Base-by-base conservation (phyloP, 2,797 vertebrate genomes). In the Delichon dasypus region DNA sequence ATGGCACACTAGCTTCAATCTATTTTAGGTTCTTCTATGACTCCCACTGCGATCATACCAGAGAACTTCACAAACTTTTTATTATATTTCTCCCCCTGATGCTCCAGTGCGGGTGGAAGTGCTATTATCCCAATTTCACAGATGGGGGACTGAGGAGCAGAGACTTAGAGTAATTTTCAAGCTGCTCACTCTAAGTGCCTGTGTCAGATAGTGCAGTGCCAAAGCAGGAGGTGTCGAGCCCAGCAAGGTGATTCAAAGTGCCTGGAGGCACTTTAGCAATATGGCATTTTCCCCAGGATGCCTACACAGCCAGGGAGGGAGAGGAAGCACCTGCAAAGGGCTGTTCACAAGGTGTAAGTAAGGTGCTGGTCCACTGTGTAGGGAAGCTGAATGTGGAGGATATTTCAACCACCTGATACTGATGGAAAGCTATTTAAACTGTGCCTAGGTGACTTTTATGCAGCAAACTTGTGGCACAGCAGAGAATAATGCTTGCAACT, bases 1-100 rank as follows among this genome's bases (percentile, higher is more conserved):
- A 93, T 91, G 92, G 88, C 89, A 94, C 89, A 88, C 89, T 96
- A 94, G 79, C 76, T 95, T 89, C 94, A 95, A 79, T 93, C 91
- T 97, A 96, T 96, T 96, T 97, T 90, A 95, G 92, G 94, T 90
- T 93, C 92, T 95, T 96, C 55, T 88, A 95, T 73, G 92, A 91
- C 94, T 97, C 96, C 91, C 95, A 90, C 8, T 95, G 94, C 2
- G 42, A 88, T 94, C 93, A 84, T 96, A 96, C 48, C 1, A 1
- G 60, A 92, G 79, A 94, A 93, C 83, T 96, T 92, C 91, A 92
- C 89, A 91, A 96, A 95, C 91, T 96, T 96, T 93, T 95, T 95
- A 96, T 94, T 96, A 61, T 88, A 91, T 95, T 95, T 93, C 89
- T 93, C 82, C 92, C 77, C 78, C 51, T 5, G 32, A 78, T 4